phyloP scores from a whole-genome alignment of 2,888 invertebrate genomes.

The Bombyx huttoni region DNA sequence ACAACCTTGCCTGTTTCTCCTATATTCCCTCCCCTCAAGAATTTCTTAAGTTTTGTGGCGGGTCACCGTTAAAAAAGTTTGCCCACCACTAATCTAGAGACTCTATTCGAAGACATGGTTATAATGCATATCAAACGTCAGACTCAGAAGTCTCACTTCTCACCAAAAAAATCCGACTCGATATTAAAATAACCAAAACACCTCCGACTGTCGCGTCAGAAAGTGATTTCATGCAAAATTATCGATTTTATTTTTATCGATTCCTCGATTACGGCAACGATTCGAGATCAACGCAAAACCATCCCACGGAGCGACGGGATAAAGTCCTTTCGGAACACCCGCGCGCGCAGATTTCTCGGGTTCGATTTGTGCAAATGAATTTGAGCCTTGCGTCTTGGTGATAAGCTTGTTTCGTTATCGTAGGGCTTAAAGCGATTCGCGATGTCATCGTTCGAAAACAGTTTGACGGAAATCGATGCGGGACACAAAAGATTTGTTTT shows the following conservation, averaged over 20 bases:
- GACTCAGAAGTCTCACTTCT: no score
- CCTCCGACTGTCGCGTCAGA: constrained; percentile 6
- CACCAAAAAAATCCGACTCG: no score
- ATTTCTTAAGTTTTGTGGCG: no score
- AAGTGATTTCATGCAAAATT: constrained; percentile 65
- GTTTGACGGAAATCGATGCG: constrained; percentile 32
- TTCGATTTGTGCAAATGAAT: neutral
- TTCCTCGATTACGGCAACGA: constrained; percentile 16
- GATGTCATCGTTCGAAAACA: constrained; percentile 34
- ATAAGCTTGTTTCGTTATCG: neutral
- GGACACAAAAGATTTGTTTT: constrained; percentile 20
- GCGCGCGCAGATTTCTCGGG: neutral
- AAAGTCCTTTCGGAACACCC: neutral
- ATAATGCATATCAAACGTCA: no score
- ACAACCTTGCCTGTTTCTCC: no score
- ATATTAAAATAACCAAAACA: no score
- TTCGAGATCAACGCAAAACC: constrained; percentile 3
- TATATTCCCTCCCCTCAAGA: no score
- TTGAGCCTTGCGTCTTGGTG: neutral
- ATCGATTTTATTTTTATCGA: constrained; percentile 37
- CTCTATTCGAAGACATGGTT: no score
- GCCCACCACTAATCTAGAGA: no score
- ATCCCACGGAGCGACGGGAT: neutral
- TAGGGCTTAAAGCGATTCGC: constrained; percentile 23
- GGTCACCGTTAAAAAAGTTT: no score